Conservation (phyloP, 2,888 invertebrate species). For the Ryuthela nishihirai region DNA sequence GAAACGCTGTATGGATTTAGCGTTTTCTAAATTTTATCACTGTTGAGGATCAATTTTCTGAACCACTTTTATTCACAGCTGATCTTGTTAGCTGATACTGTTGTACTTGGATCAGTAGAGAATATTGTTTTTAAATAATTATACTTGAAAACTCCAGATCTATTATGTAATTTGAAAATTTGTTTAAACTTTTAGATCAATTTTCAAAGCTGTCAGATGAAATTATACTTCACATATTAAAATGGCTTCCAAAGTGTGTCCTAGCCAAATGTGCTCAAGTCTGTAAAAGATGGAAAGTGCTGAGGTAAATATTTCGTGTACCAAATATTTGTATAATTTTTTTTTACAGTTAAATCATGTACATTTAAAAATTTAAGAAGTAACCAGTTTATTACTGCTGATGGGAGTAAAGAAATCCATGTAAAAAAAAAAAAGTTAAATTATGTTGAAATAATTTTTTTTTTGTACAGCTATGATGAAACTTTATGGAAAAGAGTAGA, state of each 20-base stretch:
- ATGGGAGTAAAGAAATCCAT: constrained; percentile 41
- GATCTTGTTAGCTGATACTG: too few species aligned
- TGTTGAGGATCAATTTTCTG: too few species aligned
- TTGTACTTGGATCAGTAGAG: too few species aligned
- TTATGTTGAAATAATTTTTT: neutral
- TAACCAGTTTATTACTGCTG: too few species aligned
- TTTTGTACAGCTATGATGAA: constrained; percentile 61
- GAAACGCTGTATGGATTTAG: too few species aligned
- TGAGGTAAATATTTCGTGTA: constrained; percentile 61
- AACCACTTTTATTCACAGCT: too few species aligned
- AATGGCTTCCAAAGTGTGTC: constrained; percentile 73
- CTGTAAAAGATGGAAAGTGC: constrained; percentile 69
- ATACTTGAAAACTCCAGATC: too few species aligned
- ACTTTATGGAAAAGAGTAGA: constrained; percentile 82
- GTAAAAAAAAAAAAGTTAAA: neutral
- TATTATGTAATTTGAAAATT: neutral
- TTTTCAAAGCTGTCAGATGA: constrained; percentile 79
- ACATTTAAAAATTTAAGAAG: neutral
- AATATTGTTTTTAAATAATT: too few species aligned
- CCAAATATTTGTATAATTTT: neutral
- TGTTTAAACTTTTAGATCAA: constrained; percentile 57
- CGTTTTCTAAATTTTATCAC: too few species aligned
- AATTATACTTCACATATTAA: constrained; percentile 71
- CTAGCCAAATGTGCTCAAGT: constrained; percentile 69
- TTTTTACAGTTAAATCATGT: neutral